A percentile compares a stretch with the other conserved stretches of the same genome.
These are phyloP conservation scores for Arion vulgaris DNA, from an alignment of 1,140 invertebrate genomes.

Conservation along the genomic window DNA sequence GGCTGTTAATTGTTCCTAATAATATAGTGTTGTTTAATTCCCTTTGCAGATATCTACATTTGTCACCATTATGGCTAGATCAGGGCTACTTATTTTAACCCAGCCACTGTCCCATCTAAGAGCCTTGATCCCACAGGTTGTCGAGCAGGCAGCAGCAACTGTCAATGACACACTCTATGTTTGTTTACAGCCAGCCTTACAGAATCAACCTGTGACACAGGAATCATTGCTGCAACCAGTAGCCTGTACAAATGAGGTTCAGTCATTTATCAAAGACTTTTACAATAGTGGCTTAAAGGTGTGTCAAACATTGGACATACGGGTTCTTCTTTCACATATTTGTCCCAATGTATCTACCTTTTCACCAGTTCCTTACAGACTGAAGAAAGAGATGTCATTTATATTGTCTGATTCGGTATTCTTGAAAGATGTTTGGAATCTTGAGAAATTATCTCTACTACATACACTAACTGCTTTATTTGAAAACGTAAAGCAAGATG, in stretches of 20 bases:
- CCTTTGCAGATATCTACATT: background rate
- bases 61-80: constrained; percentile 4
- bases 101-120: constrained; percentile 50
- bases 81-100: constrained; percentile 57
- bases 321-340: constrained; percentile 55
- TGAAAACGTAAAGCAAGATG: constrained; percentile 17
- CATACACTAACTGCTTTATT: constrained; percentile 20
- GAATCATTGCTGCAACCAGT: constrained; percentile 12
- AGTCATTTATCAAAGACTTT: constrained; percentile 45
- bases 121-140: constrained; percentile 42
- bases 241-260: constrained; percentile 47
- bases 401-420: constrained; percentile 23
- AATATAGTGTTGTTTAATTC: background rate
- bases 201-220: background rate
- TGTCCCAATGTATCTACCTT: constrained; percentile 1
- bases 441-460: constrained; percentile 12
- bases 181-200: constrained; percentile 51
- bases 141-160: constrained; percentile 44
- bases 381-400: constrained; percentile 26
- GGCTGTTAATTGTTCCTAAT: too few species aligned
- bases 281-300: constrained; percentile 48
- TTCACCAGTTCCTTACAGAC: constrained; percentile 5
- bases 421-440: constrained; percentile 23
- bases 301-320: constrained; percentile 54
- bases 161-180: constrained; percentile 56